Percentiles rank a stretch among this genome's conserved stretches.
Evolutionary conservation across 2,888 invertebrate species (phyloP).

Genomic region (Teleogryllus oceanicus): DNA sequence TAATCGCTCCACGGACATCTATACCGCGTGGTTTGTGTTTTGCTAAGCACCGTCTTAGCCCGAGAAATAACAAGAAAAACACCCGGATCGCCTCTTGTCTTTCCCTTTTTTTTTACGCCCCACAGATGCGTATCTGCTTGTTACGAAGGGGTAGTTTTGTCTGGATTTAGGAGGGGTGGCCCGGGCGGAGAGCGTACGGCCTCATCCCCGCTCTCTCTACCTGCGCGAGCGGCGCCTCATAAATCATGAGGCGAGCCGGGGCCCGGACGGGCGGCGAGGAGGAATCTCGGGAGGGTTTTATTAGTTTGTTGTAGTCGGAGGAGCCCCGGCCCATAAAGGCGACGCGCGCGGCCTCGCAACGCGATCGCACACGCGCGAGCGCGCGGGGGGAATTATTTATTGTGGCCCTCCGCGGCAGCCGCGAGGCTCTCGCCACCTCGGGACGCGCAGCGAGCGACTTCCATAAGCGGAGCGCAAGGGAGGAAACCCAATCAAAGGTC

Average conservation of each 20-base stretch:
- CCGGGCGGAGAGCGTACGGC: neutral
- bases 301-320: neutral
- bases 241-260: neutral
- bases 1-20: neutral
- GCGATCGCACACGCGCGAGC: too few species aligned
- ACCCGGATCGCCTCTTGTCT: constrained; percentile 6
- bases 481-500: too few species aligned
- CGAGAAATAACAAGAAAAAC: neutral
- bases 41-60: neutral
- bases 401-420: too few species aligned
- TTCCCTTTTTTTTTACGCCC: neutral
- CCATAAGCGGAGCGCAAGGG: too few species aligned
- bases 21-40: constrained; percentile 8
- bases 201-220: neutral
- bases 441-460: too few species aligned
- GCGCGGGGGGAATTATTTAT: too few species aligned
- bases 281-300: constrained; percentile 3
- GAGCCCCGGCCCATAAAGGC: too few species aligned
- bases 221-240: neutral
- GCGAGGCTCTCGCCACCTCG: too few species aligned
- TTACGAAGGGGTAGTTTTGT: constrained; percentile 10
- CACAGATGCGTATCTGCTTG: neutral
- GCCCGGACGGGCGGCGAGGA: neutral
- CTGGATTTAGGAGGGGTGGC: constrained; percentile 7
- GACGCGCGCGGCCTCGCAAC: too few species aligned